Evolutionary conservation across 2,797 vertebrate genomes (phyloP), one percentile per base, ranked within the genome.

Genomic region (Molossus molossus): DNA sequence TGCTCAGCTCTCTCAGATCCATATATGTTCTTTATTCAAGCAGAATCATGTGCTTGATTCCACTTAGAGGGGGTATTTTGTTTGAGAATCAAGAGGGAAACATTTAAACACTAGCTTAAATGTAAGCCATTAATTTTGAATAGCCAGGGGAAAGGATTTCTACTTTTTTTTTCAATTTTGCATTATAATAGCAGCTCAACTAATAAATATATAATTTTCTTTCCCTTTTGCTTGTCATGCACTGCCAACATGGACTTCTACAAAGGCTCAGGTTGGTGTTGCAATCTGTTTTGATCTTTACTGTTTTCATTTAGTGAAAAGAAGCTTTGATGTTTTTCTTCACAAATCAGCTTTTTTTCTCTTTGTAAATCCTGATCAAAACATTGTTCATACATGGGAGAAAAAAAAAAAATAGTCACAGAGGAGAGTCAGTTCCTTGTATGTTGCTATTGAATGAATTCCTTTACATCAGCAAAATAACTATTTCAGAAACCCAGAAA

Each of bases 201-300:
- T 99, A 99, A 99, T 99, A 97, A 98, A 98, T 98, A 98, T 99
- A 98, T 99, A 98, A 98, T 99, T 99, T 98, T 99, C 98, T 98
- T 98, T 98, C 98, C 98, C 98, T 99, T 99, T 98, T 99, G 99
- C 99, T 99, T 99, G 98, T 99, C 99, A 98, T 98, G 99, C 99
- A 99, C 99, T 99, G 99, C 99, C 99, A 99, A 99, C 99, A 99
- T 97, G 99, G 99, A 99, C 99, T 98, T 99, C 99, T 98, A 98
- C 99, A 99, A 99, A 99, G 99, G 99, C 99, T 99, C 99, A 99
- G 99, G 99, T 99, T 99, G 99, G 99, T 99, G 99, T 97, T 98
- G 98, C 98, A 98, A 98, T 99, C 99, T 99, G 98, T 99, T 99
- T 98, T 98, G 98, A 98, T 98, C 98, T 98, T 97, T 98, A 97